Evolutionary conservation across 2,113 vertebrate genomes (phyloP).

Genomic region (Mus pahari): DNA sequence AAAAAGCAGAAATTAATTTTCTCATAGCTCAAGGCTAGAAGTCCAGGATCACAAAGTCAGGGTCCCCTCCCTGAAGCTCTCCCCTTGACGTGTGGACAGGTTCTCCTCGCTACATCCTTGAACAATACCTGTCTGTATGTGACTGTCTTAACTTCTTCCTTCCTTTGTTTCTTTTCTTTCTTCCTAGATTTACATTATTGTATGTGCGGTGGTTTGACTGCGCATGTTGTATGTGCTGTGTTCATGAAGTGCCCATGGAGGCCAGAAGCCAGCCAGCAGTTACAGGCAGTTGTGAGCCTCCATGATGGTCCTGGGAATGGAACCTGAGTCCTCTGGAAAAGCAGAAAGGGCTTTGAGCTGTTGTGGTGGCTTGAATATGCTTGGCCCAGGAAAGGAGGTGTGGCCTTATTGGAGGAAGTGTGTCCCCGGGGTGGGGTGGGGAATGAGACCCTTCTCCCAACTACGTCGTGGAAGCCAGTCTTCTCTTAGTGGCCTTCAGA

Average conservation of each 20-base stretch:
- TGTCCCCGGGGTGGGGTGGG: too few species aligned
- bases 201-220: too few species aligned
- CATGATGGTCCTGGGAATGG: background rate
- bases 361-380: too few species aligned
- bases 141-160: background rate
- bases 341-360: background rate
- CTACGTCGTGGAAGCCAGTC: too few species aligned
- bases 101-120: background rate
- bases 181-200: background rate
- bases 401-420: too few species aligned
- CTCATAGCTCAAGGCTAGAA: background rate
- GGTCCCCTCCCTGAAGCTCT: background rate
- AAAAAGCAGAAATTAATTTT: background rate
- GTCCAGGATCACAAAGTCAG: background rate
- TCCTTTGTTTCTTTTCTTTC: background rate
- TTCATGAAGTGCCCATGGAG: background rate
- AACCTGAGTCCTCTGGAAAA: background rate
- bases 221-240: background rate
- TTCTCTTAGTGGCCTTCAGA: too few species aligned
- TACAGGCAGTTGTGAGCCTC: background rate
- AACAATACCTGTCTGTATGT: background rate
- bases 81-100: too few species aligned
- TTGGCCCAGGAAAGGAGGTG: too few species aligned
- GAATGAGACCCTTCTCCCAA: too few species aligned
- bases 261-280: background rate